These are phyloP conservation scores for Xylota sylvarum DNA, from an alignment of 2,888 invertebrate species.

Conservation along the genomic window DNA sequence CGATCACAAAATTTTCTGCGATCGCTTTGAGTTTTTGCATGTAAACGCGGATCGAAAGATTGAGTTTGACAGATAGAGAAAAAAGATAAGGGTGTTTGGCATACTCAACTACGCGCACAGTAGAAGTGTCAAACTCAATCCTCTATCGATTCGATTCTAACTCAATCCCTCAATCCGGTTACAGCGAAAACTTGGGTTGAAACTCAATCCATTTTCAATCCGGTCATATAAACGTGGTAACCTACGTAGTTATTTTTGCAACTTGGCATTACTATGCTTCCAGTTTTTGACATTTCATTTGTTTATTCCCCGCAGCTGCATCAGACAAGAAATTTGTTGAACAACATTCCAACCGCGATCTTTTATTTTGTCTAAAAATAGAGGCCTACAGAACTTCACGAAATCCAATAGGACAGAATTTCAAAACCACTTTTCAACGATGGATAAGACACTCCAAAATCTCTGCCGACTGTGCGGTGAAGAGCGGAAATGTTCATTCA, in stretches of 20 bases:
- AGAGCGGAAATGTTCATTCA: conserved; percentile 52
- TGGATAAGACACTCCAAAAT: conserved; percentile 55
- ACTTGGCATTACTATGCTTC: conserved; percentile 34
- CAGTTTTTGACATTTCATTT: conserved; percentile 61
- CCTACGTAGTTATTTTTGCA: background rate
- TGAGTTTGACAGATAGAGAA: too few species aligned
- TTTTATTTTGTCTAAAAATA: conserved; percentile 44
- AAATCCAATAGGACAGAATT: background rate
- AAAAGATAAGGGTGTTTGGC: too few species aligned
- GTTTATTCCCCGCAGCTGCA: conserved; percentile 50
- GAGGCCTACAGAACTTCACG: background rate
- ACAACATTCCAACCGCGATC: conserved; percentile 8
- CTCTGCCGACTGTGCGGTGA: conserved; percentile 69
- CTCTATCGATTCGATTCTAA: too few species aligned
- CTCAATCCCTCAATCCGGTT: too few species aligned
- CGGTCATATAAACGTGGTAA: too few species aligned
- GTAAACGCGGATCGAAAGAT: too few species aligned
- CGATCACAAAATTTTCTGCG: too few species aligned
- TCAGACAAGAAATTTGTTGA: conserved; percentile 29
- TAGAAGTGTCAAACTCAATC: too few species aligned
- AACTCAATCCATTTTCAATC: too few species aligned
- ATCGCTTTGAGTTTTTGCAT: too few species aligned
- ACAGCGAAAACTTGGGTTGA: too few species aligned
- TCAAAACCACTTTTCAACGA: background rate
- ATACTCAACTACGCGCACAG: too few species aligned